Evolutionary conservation across 2,113 vertebrate genomes (phyloP), one percentile per base, ranked within the genome.

Genomic region (Actenoides hombroni): DNA sequence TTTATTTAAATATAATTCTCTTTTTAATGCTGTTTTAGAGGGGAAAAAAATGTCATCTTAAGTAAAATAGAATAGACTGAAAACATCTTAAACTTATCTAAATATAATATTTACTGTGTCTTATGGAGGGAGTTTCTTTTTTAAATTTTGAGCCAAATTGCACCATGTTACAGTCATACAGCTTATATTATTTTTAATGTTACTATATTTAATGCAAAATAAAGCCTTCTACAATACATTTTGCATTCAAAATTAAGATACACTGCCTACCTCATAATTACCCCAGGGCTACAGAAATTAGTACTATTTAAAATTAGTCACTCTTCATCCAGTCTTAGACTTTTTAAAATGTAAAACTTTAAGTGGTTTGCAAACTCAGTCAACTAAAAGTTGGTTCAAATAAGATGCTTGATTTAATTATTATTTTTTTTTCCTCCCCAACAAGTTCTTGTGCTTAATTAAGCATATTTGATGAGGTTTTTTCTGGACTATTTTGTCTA

Each of bases 71-170:
- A 96, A 71, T 86, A 78, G 61, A 82, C 57, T 92, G 74, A 92
- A 90, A 92, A 87, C 78, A 91, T 88, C 90, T 95, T 95, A 95
- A 92, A 95, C 59, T 85, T 91, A 84, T 92, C 95, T 93, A 93
- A 94, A 65, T 85, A 80, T 69, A 33, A 54, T 91, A 57, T 85
- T 87, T 94, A 54, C 57, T 42, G 4, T 65, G 37, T 83, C 79
- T 95, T 70, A 85, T 74, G 68, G 78, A 79, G 69, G 63, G 31
- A 67, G 48, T 49, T 95, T 95, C 16, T 76, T 83, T 87, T 82
- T 76, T 23, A 76, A 92, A 83, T 85, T 94, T 49, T 54, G 63
- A 77, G 40, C 75, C 85, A 88, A 91, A 94, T 83, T 96, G 67
- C 46, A 77, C 90, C 28, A 42, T 73, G 33, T 74, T 90, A 40